A percentile compares a stretch with the other conserved stretches of the same genome.
phyloP scores from a whole-genome alignment of 2,113 vertebrate genomes.

The Helogale parvula region DNA sequence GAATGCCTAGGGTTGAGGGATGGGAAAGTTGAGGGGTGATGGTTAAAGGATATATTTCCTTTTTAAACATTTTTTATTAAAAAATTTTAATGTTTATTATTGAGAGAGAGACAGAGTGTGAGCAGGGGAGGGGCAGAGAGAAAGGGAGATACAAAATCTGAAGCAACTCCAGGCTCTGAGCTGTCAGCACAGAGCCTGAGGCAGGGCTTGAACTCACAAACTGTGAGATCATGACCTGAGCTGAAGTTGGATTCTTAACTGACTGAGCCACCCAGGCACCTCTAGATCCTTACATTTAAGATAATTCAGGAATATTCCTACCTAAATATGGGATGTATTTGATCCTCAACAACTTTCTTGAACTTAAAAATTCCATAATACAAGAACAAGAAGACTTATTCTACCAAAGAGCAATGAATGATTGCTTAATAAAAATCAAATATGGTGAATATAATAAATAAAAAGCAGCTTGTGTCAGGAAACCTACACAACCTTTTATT shows the following conservation, averaged over 20 bases:
- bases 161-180: no score
- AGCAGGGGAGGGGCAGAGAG: no score
- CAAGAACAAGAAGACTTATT: not conserved
- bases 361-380: not conserved
- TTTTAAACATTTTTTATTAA: no score
- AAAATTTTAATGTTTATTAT: no score
- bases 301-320: not conserved
- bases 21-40: not conserved
- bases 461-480: not conserved
- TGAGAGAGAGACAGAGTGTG: no score
- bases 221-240: no score
- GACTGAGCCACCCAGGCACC: no score
- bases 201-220: no score
- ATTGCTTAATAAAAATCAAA: not conserved
- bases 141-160: no score
- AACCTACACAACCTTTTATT: not conserved
- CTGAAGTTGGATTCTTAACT: no score
- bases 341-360: not conserved
- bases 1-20: not conserved
- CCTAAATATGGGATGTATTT: not conserved
- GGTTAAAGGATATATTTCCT: not conserved
- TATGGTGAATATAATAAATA: not conserved
- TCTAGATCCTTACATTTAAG: not conserved
- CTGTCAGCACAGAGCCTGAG: no score
- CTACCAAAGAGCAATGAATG: not conserved